Conservation (phyloP, 2,797 vertebrate genomes). For the Aplochiton taeniatus region DNA sequence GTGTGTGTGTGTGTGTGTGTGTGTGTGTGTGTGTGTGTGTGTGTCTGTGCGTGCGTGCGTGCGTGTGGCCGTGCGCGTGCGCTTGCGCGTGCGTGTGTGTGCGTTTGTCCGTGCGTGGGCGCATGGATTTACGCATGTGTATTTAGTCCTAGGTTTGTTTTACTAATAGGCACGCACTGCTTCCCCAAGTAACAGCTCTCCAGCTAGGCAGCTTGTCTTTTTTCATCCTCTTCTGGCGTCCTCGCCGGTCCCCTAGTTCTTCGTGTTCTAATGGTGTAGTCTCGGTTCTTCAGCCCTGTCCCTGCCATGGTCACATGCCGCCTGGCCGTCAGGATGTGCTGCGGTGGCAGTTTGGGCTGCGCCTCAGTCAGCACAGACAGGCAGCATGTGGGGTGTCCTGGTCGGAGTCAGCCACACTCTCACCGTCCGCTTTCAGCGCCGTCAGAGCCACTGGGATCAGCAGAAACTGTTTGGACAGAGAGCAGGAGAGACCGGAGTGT, state of each 20-base stretch:
- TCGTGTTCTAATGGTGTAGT: too few species aligned
- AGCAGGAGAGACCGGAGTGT: too few species aligned
- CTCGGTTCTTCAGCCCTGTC: too few species aligned
- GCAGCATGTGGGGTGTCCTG: constrained; percentile 45
- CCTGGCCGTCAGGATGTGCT: constrained; percentile 55
- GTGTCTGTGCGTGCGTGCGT: background rate
- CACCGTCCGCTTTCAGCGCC: background rate
- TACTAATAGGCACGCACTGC: too few species aligned
- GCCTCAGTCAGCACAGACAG: constrained; percentile 62
- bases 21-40: background rate
- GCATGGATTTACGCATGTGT: background rate
- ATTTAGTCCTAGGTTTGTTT: background rate
- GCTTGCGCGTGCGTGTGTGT: background rate
- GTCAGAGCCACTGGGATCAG: too few species aligned
- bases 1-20: constrained; percentile 2
- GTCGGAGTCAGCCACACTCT: constrained; percentile 49
- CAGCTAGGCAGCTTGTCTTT: too few species aligned
- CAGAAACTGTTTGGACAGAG: too few species aligned
- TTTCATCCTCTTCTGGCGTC: too few species aligned
- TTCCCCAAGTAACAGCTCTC: too few species aligned
- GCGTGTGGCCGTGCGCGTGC: background rate
- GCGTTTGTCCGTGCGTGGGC: background rate
- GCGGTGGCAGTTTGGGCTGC: constrained; percentile 54
- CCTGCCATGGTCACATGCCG: too few species aligned
- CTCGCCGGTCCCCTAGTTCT: too few species aligned